Evolutionary conservation across 2,888 invertebrate species (phyloP), one percentile per base, ranked within the genome.

Genomic region (Amphiduros pacificus): DNA sequence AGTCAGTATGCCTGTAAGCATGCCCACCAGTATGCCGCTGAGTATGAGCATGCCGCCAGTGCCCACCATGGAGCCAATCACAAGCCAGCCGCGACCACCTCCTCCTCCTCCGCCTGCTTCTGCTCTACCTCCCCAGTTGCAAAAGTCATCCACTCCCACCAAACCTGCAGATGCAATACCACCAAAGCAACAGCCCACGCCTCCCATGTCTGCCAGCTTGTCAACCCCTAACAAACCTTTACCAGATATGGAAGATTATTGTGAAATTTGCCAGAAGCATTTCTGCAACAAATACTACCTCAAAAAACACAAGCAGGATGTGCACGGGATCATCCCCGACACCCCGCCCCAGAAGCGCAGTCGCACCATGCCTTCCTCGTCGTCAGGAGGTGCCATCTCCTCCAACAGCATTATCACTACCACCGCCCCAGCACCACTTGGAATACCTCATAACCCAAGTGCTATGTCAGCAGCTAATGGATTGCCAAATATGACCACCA

Each of bases 221-320:
- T 3, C 52, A 54, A 66, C 67, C n/a, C n/a, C n/a, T n/a, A n/a
- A n/a, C n/a, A n/a, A n/a, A n/a, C n/a, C n/a, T n/a, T n/a, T 22
- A 48, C 48, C 55, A 11, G 78, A 78, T 62, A 77, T 78, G 75
- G 83, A 82, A 62, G 81, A 82, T 69, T 82, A 78, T 63, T 84
- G 83, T 72, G 80, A 82, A 62, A 73, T 82, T 17, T 84, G 83
- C 71, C 77, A 82, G 72, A 84, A 83, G 68, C 81, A 82, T 65
- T 84, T 84, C 71, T 83, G 83, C 70, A 83, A 82, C 75, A 82
- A 83, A 73, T 84, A 84, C 77, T 84, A 82, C 77, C 78, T 83
- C 72, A 80, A 78, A 65, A 82, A 82, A 64, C 83, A 83, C 70
- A 81, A 81, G 69, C 74, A 77, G 56, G 82, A 83, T 74, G 81